Evolutionary conservation across 2,888 invertebrate genomes (phyloP).

Genomic region (Dryomyza anilis): DNA sequence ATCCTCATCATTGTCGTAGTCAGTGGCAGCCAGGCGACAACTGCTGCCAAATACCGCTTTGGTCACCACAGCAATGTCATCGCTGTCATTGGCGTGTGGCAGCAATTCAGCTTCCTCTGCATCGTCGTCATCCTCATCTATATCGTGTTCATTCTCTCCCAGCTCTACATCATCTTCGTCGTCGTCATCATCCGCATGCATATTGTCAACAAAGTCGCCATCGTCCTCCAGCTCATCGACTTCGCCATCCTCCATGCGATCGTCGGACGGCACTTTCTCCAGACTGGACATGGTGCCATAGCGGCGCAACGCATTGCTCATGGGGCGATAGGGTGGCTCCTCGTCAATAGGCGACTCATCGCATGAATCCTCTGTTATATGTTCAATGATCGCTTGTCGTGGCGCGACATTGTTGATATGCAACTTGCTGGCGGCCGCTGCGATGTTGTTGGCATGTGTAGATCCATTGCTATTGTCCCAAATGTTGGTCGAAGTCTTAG

Average conservation of each 20-base stretch:
- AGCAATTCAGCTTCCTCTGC: slow-evolving; percentile 40
- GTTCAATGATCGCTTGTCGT: slow-evolving; percentile 54
- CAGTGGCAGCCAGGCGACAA: too few species aligned
- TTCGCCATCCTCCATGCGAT: slow-evolving; percentile 51
- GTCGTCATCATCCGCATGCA: slow-evolving; percentile 48
- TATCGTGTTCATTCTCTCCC: slow-evolving; percentile 38
- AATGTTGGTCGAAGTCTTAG: slow-evolving; percentile 58
- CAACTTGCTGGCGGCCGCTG: slow-evolving; percentile 41
- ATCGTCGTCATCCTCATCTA: slow-evolving; percentile 58
- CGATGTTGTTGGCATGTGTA: slow-evolving; percentile 59
- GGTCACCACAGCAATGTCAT: slow-evolving; percentile 48
- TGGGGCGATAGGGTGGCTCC: slow-evolving; percentile 75
- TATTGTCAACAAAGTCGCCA: slow-evolving; percentile 42
- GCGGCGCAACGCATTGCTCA: slow-evolving; percentile 63
- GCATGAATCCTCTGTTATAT: slow-evolving; percentile 66
- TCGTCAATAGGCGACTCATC: slow-evolving; percentile 74
- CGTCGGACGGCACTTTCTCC: slow-evolving; percentile 69
- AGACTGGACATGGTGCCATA: slow-evolving; percentile 77
- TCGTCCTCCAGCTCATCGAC: slow-evolving; percentile 63
- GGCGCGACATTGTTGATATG: slow-evolving; percentile 46
- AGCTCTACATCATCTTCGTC: slow-evolving; percentile 50
- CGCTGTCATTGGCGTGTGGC: slow-evolving; percentile 56
- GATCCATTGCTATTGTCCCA: slow-evolving; percentile 60
- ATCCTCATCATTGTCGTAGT: not conserved
- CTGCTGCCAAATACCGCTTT: slow-evolving; percentile 41